Evolutionary conservation across 2,797 vertebrate species (phyloP).

Genomic region (Cephalopachus bancanus): DNA sequence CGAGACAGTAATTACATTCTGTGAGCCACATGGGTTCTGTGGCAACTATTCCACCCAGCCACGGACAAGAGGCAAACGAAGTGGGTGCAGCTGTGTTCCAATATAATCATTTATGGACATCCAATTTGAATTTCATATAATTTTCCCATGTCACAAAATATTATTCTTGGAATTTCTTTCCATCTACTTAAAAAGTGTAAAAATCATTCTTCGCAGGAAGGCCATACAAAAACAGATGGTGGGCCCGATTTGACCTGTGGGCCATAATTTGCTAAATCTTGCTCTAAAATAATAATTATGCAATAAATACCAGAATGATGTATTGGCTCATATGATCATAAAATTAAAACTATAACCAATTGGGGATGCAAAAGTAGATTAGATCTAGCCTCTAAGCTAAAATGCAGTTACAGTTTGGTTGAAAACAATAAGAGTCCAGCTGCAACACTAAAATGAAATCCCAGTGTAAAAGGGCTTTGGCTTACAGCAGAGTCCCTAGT

Average conservation of each 20-base stretch:
- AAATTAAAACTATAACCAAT: not conserved
- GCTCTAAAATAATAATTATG: not conserved
- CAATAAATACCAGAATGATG: not conserved
- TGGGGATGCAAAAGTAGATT: not conserved
- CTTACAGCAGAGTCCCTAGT: not conserved
- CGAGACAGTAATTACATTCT: not conserved
- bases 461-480: not conserved
- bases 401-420: not conserved
- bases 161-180: conserved; percentile 5
- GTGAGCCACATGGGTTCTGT: not conserved
- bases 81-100: fast-evolving
- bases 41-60: not conserved
- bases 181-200: conserved; percentile 25
- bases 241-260: not conserved
- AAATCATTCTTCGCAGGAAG: not conserved
- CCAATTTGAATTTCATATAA: not conserved
- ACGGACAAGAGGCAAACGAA: not conserved
- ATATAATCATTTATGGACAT: not conserved
- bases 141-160: not conserved
- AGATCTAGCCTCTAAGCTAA: not conserved
- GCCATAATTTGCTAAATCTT: not conserved
- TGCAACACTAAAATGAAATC: not conserved
- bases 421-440: not conserved
- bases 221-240: not conserved
- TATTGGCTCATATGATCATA: not conserved